Evolutionary conservation across 2,888 invertebrate species (phyloP), one percentile per base, ranked within the genome.

Genomic region (Eucera pruinosa): DNA sequence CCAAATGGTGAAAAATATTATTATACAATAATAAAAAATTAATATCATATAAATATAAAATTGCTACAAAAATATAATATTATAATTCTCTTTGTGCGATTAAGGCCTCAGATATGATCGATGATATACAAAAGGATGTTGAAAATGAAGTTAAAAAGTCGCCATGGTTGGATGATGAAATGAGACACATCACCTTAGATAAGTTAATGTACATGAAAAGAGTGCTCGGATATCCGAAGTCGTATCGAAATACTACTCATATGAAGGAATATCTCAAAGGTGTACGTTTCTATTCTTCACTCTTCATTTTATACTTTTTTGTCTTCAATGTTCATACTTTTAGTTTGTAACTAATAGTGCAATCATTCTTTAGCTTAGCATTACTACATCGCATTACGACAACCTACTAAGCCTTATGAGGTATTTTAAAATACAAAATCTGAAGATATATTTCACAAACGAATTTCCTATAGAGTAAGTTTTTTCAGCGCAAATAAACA

Each of bases 101-200:
- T 39, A 36, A 93, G 92, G 91, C 92, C 30, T 64, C 86, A 57
- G 93, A 93, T 65, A 94, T 95, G 94, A 93, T 95, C 39, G 89
- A 92, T 11, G 93, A 94, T 83, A 93, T 95, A 30, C 90, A 93
- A 60, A 90, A 91, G 57, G 93, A 94, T 0, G 94, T 95, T 80
- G 92, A 93, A 73, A 90, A 93, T 60, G 92, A 94, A 67, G 90
- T 95, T 27, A 85, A 89, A 25, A 89, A 91, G 6, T 91, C 94
- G 36, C 91, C 93, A 13, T 95, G 95, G 95, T 94, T 95, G 94
- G 94, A 95, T 77, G 91, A 91, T 2, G 89, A 91, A 27, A 95
- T 95, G 0, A 93, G 93, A 82, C 83, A 88, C 20, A 91, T 93
- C 11, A 94, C 95, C 0, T 90, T 93, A 48, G 91, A 93, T 45